phyloP scores from a whole-genome alignment of 2,113 vertebrate species.

The Fregata magnificens region DNA sequence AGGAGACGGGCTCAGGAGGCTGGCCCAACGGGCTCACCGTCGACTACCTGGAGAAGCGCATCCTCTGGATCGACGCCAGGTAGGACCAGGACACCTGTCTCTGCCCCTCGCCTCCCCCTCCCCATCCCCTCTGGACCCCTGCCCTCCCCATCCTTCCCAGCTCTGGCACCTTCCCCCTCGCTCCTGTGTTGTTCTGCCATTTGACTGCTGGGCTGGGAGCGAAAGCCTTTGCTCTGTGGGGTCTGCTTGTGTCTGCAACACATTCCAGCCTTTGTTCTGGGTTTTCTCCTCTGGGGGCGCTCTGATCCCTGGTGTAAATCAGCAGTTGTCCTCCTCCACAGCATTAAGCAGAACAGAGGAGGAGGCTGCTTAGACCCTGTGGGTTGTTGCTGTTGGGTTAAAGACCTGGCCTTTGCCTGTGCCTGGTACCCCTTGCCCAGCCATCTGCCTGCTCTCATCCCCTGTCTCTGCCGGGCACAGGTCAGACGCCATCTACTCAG shows the following conservation, averaged over 20 bases:
- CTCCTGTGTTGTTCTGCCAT: not conserved
- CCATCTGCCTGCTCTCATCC: not conserved
- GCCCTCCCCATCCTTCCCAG: not conserved
- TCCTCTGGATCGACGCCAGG: slow-evolving; percentile 98
- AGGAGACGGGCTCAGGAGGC: slow-evolving; percentile 91
- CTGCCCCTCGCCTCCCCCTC: fast-evolving
- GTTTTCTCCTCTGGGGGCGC: not conserved
- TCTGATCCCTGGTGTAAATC: not conserved
- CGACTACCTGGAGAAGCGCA: slow-evolving; percentile 94
- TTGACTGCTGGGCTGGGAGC: not conserved
- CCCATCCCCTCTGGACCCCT: fast-evolving
- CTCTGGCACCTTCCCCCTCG: fast-evolving
- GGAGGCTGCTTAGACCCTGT: not conserved
- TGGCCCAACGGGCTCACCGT: slow-evolving; percentile 98
- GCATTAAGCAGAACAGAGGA: not conserved
- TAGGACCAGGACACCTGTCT: not conserved
- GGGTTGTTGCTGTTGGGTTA: not conserved
- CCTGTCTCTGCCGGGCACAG: slow-evolving; percentile 40
- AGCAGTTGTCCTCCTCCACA: fast-evolving
- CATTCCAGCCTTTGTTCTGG: not conserved
- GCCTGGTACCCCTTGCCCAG: not conserved
- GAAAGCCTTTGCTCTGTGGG: fast-evolving
- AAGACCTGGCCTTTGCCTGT: not conserved
- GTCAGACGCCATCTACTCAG: slow-evolving; percentile 97
- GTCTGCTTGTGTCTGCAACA: not conserved